A percentile compares a stretch with the other conserved stretches of the same genome.
These are phyloP conservation scores for Apodemus speciosus DNA, from an alignment of 2,113 vertebrate species.

Conservation along the genomic window DNA sequence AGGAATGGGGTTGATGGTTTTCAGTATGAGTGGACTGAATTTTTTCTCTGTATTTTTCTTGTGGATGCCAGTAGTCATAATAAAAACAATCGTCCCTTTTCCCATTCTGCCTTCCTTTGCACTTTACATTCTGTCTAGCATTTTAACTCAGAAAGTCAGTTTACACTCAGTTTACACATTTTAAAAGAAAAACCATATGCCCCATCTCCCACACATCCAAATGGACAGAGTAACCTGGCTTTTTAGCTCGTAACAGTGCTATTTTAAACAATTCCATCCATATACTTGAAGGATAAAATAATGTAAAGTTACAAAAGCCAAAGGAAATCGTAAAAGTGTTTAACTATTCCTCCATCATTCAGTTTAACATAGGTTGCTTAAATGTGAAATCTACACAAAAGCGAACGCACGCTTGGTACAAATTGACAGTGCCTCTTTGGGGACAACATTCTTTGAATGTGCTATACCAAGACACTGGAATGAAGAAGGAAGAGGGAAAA, in stretches of 20 bases:
- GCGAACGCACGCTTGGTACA: slow-evolving; percentile 48
- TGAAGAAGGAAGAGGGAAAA: not conserved
- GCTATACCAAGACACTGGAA: slow-evolving; percentile 56
- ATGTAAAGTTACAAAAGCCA: slow-evolving; percentile 63
- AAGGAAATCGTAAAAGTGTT: slow-evolving; percentile 62
- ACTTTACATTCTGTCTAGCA: slow-evolving; percentile 71
- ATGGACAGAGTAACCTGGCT: slow-evolving; percentile 66
- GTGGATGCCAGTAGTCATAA: slow-evolving; percentile 51
- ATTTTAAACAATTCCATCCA: slow-evolving; percentile 66
- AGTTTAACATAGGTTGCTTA: slow-evolving; percentile 55
- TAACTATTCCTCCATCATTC: slow-evolving; percentile 33
- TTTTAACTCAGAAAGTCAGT: slow-evolving; percentile 75
- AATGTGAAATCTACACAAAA: slow-evolving; percentile 69
- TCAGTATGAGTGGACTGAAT: slow-evolving; percentile 49
- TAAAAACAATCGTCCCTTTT: slow-evolving; percentile 61
- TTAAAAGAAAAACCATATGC: slow-evolving; percentile 54
- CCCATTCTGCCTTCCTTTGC: slow-evolving; percentile 60
- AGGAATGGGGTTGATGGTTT: slow-evolving; percentile 45
- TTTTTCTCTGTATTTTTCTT: slow-evolving; percentile 61
- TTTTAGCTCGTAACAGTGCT: slow-evolving; percentile 55
- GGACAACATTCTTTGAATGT: slow-evolving; percentile 72
- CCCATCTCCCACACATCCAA: slow-evolving; percentile 75
- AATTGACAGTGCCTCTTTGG: slow-evolving; percentile 62
- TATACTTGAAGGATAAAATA: slow-evolving; percentile 59
- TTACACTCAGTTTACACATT: slow-evolving; percentile 74